These are phyloP conservation scores for Girardinichthys multiradiatus DNA, from an alignment of 2,113 vertebrate genomes.

Conservation along the genomic window DNA sequence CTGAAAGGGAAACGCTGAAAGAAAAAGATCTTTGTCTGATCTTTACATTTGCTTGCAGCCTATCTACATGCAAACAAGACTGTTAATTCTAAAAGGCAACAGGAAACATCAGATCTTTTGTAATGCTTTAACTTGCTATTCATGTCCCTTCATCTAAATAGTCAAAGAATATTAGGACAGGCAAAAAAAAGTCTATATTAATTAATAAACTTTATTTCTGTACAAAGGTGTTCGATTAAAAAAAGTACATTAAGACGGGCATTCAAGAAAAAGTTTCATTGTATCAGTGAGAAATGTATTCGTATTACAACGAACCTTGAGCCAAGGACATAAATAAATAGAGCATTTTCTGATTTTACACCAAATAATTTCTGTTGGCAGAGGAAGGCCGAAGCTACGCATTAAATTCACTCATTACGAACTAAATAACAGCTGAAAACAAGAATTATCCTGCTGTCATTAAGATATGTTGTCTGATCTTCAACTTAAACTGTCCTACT, in stretches of 20 bases:
- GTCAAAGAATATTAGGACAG: neutral
- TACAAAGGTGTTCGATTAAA: slow-evolving; percentile 32
- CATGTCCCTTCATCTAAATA: too few species aligned
- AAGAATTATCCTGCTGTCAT: slow-evolving; percentile 53
- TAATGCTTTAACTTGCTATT: too few species aligned
- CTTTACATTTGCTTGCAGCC: too few species aligned
- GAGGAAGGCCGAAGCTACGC: neutral
- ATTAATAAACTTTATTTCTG: slow-evolving; percentile 57
- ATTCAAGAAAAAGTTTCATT: slow-evolving; percentile 10
- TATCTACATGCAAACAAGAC: too few species aligned
- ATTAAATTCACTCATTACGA: neutral
- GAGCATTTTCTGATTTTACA: slow-evolving; percentile 30
- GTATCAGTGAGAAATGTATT: neutral
- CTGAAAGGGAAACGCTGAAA: too few species aligned
- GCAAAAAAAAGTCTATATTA: neutral
- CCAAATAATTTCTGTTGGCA: neutral
- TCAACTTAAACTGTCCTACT: slow-evolving; percentile 2
- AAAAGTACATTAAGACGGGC: slow-evolving; percentile 18
- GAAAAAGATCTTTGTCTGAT: too few species aligned
- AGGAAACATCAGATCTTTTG: too few species aligned
- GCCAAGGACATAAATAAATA: slow-evolving; percentile 34
- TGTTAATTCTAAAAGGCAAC: too few species aligned
- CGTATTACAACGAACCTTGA: slow-evolving; percentile 20
- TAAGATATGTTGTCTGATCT: slow-evolving; percentile 26
- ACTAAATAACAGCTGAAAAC: too few species aligned